A percentile compares a stretch with the other conserved stretches of the same genome.
phyloP scores from a whole-genome alignment of 2,113 vertebrate species.

The Prinia subflava region DNA sequence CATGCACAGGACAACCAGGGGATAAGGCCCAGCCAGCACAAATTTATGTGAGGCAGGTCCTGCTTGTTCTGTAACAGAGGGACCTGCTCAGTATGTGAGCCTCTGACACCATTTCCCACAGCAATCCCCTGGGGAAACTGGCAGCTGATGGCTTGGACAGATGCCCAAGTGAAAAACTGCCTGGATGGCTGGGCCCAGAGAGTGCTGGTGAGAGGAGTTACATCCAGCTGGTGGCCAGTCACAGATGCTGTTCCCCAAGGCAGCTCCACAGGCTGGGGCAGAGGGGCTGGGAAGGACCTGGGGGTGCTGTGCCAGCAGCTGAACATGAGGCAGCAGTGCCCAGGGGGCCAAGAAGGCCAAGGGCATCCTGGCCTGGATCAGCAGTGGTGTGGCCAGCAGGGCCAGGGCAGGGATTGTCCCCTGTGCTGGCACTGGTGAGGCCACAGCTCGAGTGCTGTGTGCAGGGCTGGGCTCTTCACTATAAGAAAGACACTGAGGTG shows the following conservation, averaged over 20 bases:
- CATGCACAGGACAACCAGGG: not conserved
- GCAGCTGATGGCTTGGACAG: not conserved
- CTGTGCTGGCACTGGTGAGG: not conserved
- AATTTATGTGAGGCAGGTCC: not conserved
- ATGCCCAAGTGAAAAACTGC: accelerated
- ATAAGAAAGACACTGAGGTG: not conserved
- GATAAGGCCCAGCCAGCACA: not conserved
- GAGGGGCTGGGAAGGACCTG: not conserved
- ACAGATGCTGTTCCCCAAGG: not conserved
- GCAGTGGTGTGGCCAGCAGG: not conserved
- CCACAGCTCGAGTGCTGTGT: accelerated
- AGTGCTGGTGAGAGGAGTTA: not conserved
- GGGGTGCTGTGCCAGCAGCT: accelerated
- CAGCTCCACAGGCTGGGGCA: accelerated
- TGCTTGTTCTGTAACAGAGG: not conserved
- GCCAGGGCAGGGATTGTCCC: not conserved
- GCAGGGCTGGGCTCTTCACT: not conserved
- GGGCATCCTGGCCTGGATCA: not conserved
- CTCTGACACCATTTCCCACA: not conserved
- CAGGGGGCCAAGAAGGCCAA: not conserved
- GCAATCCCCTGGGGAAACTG: not conserved
- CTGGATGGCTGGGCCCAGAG: not conserved
- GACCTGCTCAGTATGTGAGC: not conserved
- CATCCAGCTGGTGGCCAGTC: accelerated
- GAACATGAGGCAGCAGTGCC: not conserved